These are phyloP conservation scores for Rhineura floridana DNA, from an alignment of 2,113 vertebrate species.

Conservation along the genomic window DNA sequence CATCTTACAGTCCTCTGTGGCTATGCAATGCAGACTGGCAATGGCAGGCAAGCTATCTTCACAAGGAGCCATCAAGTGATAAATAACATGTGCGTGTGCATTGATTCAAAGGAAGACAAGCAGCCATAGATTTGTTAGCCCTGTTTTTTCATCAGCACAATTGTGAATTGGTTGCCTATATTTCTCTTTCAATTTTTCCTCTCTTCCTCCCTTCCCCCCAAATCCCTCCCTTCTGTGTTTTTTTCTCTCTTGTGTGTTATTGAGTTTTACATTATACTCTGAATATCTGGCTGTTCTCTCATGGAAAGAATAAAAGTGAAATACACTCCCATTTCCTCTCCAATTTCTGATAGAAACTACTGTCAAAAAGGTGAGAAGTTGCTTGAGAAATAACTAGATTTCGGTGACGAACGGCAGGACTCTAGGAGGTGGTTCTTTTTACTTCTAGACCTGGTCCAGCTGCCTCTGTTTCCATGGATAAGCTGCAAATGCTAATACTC, in stretches of 20 bases:
- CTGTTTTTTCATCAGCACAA: not conserved
- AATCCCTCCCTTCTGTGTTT: not conserved
- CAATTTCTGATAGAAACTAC: not conserved
- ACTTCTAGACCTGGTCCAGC: not conserved
- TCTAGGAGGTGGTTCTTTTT: not conserved
- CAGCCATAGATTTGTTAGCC: not conserved
- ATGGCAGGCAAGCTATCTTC: not conserved
- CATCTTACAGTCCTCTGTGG: not conserved
- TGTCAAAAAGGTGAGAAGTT: not conserved
- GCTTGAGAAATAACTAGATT: not conserved
- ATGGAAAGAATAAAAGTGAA: not conserved
- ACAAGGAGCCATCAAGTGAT: not conserved
- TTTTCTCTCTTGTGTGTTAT: not conserved
- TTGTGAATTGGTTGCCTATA: not conserved
- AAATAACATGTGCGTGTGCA: not conserved
- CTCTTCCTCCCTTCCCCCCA: not conserved
- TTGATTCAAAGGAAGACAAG: not conserved
- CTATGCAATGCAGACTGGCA: not conserved
- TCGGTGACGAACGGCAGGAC: not conserved
- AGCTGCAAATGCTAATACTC: constrained; percentile 32
- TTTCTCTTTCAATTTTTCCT: not conserved
- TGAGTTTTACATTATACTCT: not conserved
- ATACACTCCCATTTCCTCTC: not conserved
- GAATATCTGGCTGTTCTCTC: not conserved
- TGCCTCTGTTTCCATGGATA: not conserved